A percentile compares a stretch with the other conserved stretches of the same genome.
Conservation (phyloP, 2,888 invertebrate species). For the Steinernema carpocapsae region DNA sequence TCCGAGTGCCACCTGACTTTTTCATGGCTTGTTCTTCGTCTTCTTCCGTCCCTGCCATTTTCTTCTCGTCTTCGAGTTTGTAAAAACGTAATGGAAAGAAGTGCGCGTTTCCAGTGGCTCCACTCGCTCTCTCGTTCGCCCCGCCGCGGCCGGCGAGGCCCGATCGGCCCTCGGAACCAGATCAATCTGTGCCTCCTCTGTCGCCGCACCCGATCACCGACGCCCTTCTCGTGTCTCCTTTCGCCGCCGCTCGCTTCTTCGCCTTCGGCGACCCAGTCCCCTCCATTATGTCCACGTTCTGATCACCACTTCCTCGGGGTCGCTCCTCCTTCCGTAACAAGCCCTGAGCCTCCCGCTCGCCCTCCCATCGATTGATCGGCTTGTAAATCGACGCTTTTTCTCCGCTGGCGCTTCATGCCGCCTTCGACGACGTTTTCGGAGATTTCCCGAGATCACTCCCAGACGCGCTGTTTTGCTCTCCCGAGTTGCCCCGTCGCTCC, state of each 20-base stretch:
- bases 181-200: neutral
- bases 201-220: neutral
- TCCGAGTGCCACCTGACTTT: neutral
- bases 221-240: neutral
- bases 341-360: neutral
- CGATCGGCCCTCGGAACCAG: constrained; percentile 14
- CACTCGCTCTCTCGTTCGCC: neutral
- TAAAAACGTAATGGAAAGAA: neutral
- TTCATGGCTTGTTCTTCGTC: neutral
- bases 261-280: neutral
- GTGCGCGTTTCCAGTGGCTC: neutral
- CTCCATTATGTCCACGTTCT: constrained; percentile 26
- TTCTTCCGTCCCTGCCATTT: neutral
- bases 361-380: constrained; percentile 18
- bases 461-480: constrained; percentile 21
- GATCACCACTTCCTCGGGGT: constrained; percentile 24
- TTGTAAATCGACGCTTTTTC: constrained; percentile 20
- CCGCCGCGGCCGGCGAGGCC: neutral
- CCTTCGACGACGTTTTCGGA: constrained; percentile 9
- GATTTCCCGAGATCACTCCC: neutral
- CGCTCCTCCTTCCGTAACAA: constrained; percentile 4
- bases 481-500: constrained; percentile 5
- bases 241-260: neutral
- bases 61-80: constrained; percentile 8
- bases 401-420: neutral